A percentile compares a stretch with the other conserved stretches of the same genome.
Evolutionary conservation across 2,888 invertebrate species (phyloP).

Genomic region (Coleophora flavipennella): DNA sequence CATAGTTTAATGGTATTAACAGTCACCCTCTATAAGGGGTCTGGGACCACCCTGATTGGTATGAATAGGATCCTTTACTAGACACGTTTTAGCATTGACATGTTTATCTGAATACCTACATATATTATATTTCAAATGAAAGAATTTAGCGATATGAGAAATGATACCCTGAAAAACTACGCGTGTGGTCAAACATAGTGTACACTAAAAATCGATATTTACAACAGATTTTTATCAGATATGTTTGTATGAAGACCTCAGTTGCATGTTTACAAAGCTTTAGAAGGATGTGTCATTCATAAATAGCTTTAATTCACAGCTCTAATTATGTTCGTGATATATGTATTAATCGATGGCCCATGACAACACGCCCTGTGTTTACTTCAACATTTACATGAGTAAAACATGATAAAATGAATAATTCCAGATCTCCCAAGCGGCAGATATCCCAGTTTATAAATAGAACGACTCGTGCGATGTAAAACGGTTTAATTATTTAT

Average conservation of each 20-base stretch:
- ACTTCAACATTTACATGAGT: conserved; percentile 38
- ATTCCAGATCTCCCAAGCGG: conserved; percentile 15
- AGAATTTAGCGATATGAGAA: conserved; percentile 29
- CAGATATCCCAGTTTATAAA: conserved; percentile 48
- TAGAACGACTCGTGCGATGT: conserved; percentile 49
- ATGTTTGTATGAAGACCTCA: conserved; percentile 11
- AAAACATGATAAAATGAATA: conserved; percentile 11
- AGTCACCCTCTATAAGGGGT: conserved; percentile 31
- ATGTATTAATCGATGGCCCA: conserved; percentile 58
- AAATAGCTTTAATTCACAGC: conserved; percentile 48
- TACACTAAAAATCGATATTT: conserved; percentile 33
- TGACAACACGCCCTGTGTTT: conserved; percentile 37
- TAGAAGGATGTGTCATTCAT: conserved; percentile 53
- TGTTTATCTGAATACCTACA: too few species aligned
- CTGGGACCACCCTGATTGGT: conserved; percentile 36
- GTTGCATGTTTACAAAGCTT: conserved; percentile 25
- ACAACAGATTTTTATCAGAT: not conserved
- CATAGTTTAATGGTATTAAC: conserved; percentile 15
- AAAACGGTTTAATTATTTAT: conserved; percentile 54
- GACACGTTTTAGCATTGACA: too few species aligned
- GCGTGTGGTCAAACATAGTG: conserved; percentile 24
- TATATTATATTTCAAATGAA: too few species aligned
- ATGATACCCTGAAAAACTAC: conserved; percentile 15
- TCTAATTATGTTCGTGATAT: too few species aligned
- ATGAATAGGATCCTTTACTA: too few species aligned